These are phyloP conservation scores for Sylvilagus floridanus DNA, from an alignment of 2,797 vertebrate genomes.

Conservation along the genomic window DNA sequence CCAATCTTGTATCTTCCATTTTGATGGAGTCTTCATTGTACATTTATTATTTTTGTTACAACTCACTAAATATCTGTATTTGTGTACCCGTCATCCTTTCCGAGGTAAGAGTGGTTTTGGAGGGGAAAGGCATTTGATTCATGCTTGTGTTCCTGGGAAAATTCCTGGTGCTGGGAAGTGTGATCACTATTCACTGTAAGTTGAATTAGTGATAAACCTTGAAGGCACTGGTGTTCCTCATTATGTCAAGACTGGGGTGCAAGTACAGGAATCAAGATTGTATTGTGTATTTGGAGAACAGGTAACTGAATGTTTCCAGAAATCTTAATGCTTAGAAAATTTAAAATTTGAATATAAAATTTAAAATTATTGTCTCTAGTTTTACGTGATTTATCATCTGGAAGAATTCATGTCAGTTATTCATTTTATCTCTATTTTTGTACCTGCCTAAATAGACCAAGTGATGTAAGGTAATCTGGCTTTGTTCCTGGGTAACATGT, in stretches of 20 bases:
- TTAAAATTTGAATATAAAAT: no score
- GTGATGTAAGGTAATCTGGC: not conserved
- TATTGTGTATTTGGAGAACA: not conserved
- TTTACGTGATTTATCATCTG: not conserved
- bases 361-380: not conserved
- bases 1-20: not conserved
- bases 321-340: not conserved
- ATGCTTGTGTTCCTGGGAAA: not conserved
- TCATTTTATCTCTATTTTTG: not conserved
- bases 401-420: no score
- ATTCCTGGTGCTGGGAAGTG: not conserved
- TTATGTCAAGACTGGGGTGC: fast-evolving
- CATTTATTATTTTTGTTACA: not conserved
- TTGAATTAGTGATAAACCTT: not conserved
- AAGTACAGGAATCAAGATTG: not conserved
- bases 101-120: not conserved
- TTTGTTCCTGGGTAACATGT: not conserved
- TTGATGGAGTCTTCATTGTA: not conserved
- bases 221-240: fast-evolving
- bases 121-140: not conserved
- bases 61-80: not conserved
- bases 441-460: not conserved
- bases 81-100: not conserved
- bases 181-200: not conserved
- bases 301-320: not conserved